Evolutionary conservation across 2,797 vertebrate species (phyloP).

Genomic region (Alectoris magna): DNA sequence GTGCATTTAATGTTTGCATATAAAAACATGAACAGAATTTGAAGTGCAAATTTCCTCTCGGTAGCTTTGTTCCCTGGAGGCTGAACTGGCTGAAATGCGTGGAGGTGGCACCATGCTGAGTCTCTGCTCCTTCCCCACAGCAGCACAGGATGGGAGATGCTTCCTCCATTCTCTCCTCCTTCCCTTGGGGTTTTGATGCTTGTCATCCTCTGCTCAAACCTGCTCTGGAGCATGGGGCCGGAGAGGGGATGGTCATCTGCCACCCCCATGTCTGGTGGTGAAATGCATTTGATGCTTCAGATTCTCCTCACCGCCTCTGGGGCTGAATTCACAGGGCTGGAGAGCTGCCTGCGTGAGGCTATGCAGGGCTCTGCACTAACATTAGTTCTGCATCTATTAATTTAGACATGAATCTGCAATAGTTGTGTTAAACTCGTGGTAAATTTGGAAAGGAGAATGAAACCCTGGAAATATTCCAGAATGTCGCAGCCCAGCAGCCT

Average conservation of each 20-base stretch:
- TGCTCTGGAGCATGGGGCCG: accelerated
- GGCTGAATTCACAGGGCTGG: background rate
- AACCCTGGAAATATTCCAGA: background rate
- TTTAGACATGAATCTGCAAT: background rate
- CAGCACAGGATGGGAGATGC: background rate
- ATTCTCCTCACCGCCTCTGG: no score
- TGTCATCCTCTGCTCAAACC: background rate
- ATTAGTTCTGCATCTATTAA: background rate
- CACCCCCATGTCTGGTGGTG: background rate
- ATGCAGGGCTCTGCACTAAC: background rate
- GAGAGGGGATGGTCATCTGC: accelerated
- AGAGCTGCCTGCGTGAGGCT: background rate
- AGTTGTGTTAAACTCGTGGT: background rate
- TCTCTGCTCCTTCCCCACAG: background rate
- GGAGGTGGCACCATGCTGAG: background rate
- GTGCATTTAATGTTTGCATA: background rate
- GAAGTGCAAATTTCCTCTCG: background rate
- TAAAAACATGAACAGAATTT: background rate
- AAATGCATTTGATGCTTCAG: background rate
- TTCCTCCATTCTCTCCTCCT: background rate
- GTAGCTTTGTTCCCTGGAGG: background rate
- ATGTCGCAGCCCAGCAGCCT: background rate
- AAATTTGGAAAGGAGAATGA: slow-evolving; percentile 23
- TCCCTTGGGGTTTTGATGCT: background rate
- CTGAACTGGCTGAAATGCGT: background rate